phyloP scores from a whole-genome alignment of 2,888 invertebrate species.

The Diploptera punctata region DNA sequence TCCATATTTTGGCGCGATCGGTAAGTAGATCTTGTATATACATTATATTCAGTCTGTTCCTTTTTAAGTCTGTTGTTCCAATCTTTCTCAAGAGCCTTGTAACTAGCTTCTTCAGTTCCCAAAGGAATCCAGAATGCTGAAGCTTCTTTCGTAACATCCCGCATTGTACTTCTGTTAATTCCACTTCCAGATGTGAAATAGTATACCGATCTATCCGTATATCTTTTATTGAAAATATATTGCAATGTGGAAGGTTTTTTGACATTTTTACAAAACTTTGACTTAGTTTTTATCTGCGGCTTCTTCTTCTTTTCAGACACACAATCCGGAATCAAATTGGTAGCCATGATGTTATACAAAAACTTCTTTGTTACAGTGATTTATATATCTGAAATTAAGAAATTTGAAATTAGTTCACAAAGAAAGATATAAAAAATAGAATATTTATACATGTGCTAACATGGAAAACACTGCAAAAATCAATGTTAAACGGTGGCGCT shows the following conservation, averaged over 20 bases:
- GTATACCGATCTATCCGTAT: constrained; percentile 45
- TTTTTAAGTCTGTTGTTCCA: constrained; percentile 8
- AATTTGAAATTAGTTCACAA: no score
- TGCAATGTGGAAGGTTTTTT: constrained; percentile 15
- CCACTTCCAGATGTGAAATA: constrained; percentile 50
- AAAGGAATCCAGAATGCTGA: constrained; percentile 56
- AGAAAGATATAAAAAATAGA: no score
- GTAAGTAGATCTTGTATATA: constrained; percentile 7
- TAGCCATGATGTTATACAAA: no score
- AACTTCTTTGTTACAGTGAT: no score
- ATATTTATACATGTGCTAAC: no score
- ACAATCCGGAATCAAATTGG: no score
- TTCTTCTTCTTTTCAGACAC: neutral
- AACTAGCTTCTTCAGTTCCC: constrained; percentile 55
- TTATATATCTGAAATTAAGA: no score
- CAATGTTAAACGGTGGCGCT: no score
- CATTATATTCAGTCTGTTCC: neutral
- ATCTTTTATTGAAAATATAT: constrained; percentile 13
- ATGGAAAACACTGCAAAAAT: no score
- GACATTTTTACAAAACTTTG: neutral
- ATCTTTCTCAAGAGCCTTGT: constrained; percentile 50
- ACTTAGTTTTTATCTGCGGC: neutral
- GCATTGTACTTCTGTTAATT: constrained; percentile 44
- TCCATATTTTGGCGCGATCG: constrained; percentile 28
- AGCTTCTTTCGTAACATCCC: constrained; percentile 53